Percentiles rank a stretch among this genome's conserved stretches.
These are phyloP conservation scores for Ameiurus melas DNA, from an alignment of 2,113 vertebrate species.

Conservation along the genomic window DNA sequence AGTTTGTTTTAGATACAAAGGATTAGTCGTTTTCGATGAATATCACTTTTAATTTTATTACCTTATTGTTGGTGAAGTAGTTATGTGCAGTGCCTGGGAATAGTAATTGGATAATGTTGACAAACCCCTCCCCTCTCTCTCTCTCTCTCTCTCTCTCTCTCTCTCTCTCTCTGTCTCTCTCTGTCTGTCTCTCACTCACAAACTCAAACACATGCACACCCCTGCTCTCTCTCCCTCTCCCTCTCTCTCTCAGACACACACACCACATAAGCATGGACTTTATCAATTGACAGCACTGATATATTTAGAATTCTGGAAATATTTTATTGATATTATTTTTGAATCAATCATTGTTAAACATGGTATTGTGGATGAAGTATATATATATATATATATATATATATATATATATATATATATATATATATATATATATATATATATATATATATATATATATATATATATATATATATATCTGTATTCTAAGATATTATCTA, in stretches of 20 bases:
- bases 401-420: no score
- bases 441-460: no score
- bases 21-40: not conserved
- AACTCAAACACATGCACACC: no score
- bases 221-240: not conserved
- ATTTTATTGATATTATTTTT: not conserved
- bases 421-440: no score
- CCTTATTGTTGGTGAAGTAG: not conserved
- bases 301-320: not conserved
- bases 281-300: not conserved
- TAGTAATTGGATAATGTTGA: not conserved
- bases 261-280: not conserved
- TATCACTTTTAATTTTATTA: not conserved
- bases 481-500: not conserved
- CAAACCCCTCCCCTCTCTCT: not conserved
- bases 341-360: not conserved
- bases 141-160: not conserved
- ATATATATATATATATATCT: no score
- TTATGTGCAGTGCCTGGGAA: not conserved
- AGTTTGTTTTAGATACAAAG: slow-evolving; percentile 7
- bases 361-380: no score
- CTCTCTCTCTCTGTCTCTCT: not conserved
- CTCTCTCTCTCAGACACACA: not conserved
- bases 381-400: no score
- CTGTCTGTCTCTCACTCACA: not conserved